These are phyloP conservation scores for Temnothorax unifasciatus DNA, from an alignment of 2,888 invertebrate genomes.

Conservation along the genomic window DNA sequence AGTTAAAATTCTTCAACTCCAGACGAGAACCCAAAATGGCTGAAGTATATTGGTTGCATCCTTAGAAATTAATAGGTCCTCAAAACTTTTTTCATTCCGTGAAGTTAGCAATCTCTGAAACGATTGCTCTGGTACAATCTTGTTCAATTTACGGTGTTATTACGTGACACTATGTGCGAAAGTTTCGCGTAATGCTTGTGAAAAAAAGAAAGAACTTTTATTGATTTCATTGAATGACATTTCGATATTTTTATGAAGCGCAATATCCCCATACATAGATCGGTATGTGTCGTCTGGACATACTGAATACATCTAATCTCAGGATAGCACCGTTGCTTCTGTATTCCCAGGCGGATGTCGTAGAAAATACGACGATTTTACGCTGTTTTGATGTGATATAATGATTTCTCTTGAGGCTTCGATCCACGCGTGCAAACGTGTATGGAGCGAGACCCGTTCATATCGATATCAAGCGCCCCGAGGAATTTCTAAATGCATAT, in stretches of 20 bases:
- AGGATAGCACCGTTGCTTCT: conserved; percentile 45
- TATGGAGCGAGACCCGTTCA: not conserved
- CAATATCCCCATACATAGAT: conserved; percentile 27
- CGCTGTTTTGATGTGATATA: conserved; percentile 70
- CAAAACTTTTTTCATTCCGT: conserved; percentile 29
- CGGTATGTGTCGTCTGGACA: not conserved
- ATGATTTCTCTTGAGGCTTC: conserved; percentile 74
- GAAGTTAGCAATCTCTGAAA: conserved; percentile 23
- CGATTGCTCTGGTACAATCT: conserved; percentile 18
- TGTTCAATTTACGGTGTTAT: conserved; percentile 34
- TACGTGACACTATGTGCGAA: conserved; percentile 11
- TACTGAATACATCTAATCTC: conserved; percentile 53
- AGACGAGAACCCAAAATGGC: not conserved
- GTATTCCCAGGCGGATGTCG: conserved; percentile 61
- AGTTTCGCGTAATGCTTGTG: conserved; percentile 8
- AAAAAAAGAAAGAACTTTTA: conserved; percentile 37
- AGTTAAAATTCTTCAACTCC: not conserved
- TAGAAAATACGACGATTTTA: conserved; percentile 62
- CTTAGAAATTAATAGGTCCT: conserved; percentile 25
- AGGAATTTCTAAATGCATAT: conserved; percentile 48
- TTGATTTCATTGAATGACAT: conserved; percentile 34
- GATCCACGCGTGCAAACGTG: conserved; percentile 30
- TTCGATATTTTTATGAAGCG: conserved; percentile 21
- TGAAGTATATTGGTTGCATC: not conserved
- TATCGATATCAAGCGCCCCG: conserved; percentile 44